Conservation (phyloP, 2,888 invertebrate species). For the Caenorhabditis becei region DNA sequence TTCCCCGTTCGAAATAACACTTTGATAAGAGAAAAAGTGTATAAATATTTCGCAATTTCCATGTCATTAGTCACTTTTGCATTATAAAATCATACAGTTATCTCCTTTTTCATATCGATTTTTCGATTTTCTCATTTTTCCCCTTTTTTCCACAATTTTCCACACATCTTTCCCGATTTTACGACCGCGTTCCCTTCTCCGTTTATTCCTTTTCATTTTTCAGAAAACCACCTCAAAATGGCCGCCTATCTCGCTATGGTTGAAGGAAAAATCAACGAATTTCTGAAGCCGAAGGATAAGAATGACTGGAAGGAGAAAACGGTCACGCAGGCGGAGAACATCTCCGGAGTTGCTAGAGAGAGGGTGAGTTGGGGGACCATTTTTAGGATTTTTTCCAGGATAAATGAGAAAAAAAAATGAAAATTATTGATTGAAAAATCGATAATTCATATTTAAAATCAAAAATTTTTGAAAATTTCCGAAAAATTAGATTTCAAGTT, state of each 20-base stretch:
- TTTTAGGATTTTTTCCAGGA: no score
- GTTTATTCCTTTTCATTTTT: neutral
- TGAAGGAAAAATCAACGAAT: conserved; percentile 34
- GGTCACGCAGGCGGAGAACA: conserved; percentile 6
- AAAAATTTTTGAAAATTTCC: no score
- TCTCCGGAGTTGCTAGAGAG: conserved; percentile 28
- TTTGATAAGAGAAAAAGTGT: neutral
- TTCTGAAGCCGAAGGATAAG: conserved; percentile 19
- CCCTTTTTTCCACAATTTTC: neutral
- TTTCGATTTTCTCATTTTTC: neutral
- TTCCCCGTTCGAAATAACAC: neutral
- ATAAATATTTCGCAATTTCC: neutral
- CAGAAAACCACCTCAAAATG: conserved; percentile 6
- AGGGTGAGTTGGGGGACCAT: conserved; percentile 21
- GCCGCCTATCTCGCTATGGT: conserved; percentile 12
- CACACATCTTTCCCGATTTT: neutral
- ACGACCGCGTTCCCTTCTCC: neutral
- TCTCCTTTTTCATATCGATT: no score
- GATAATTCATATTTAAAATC: no score
- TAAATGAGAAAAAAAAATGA: neutral
- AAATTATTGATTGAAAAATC: no score
- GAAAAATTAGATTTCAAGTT: no score
- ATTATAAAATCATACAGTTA: no score
- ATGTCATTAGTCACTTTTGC: no score
- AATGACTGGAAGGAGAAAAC: conserved; percentile 38